phyloP scores from a whole-genome alignment of 2,797 vertebrate species.

The Pantherophis alleghaniensis region DNA sequence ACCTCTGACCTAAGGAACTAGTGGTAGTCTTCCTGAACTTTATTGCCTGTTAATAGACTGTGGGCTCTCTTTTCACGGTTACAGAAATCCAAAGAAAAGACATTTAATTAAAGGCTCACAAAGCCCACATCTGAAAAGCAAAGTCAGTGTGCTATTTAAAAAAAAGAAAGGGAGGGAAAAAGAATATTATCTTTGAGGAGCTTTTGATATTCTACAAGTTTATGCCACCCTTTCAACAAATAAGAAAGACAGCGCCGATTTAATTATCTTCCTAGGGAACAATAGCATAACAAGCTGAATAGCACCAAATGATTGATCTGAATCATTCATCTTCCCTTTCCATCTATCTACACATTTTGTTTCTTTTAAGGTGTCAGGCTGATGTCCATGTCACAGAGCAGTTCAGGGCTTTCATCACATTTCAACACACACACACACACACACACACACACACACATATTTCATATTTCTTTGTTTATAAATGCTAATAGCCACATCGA shows the following conservation, averaged over 20 bases:
- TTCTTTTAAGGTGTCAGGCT: constrained; percentile 71
- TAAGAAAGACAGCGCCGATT: constrained; percentile 66
- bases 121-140: constrained; percentile 74
- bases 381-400: constrained; percentile 69
- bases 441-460: constrained; percentile 4
- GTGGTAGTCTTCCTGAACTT: constrained; percentile 84
- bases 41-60: constrained; percentile 86
- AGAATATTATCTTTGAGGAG: constrained; percentile 69
- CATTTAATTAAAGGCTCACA: constrained; percentile 78
- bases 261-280: constrained; percentile 72
- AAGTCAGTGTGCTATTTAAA: constrained; percentile 59
- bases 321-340: constrained; percentile 76
- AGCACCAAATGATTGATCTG: constrained; percentile 76
- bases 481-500: constrained; percentile 74
- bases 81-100: constrained; percentile 76
- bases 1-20: constrained; percentile 83
- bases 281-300: constrained; percentile 67
- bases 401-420: constrained; percentile 67
- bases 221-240: constrained; percentile 59
- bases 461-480: constrained; percentile 69
- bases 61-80: constrained; percentile 79
- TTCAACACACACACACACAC: constrained; percentile 37
- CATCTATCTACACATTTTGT: constrained; percentile 74
- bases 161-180: constrained; percentile 36
- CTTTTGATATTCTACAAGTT: constrained; percentile 71